A percentile compares a stretch with the other conserved stretches of the same genome.
These are phyloP conservation scores for Microcebus griseorufus DNA, from an alignment of 2,113 vertebrate genomes.

Conservation along the genomic window DNA sequence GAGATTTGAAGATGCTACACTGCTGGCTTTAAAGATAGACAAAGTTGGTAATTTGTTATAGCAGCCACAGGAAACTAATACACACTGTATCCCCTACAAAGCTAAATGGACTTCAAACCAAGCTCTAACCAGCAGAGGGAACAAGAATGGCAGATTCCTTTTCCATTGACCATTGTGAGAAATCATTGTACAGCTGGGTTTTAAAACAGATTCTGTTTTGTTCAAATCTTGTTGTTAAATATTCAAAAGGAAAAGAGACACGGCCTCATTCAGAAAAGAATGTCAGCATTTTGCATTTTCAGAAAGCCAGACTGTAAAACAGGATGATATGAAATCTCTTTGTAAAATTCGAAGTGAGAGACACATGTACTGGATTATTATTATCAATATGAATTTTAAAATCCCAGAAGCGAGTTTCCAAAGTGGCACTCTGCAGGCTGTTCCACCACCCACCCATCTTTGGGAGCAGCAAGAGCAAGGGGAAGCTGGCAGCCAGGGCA, in stretches of 20 bases:
- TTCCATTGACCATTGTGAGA: constrained; percentile 17
- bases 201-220: constrained; percentile 64
- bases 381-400: constrained; percentile 65
- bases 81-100: not conserved
- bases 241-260: constrained; percentile 70
- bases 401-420: not conserved
- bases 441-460: not conserved
- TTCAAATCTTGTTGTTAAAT: constrained; percentile 64
- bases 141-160: not conserved
- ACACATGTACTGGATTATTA: constrained; percentile 66
- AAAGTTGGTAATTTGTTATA: not conserved
- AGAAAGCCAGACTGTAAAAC: constrained; percentile 64
- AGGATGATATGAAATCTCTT: constrained; percentile 65
- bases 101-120: not conserved
- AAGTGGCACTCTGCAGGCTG: not conserved
- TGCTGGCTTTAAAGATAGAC: not conserved
- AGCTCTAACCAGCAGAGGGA: not conserved
- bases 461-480: constrained; percentile 25
- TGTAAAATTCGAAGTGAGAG: constrained; percentile 65
- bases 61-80: not conserved
- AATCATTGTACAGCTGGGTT: constrained; percentile 60
- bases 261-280: constrained; percentile 56
- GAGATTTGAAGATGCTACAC: too few relatives aligned
- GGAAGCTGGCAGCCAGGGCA: not conserved
- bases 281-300: constrained; percentile 54